Base-by-base conservation (phyloP, 2,888 invertebrate genomes). In the Lathronympha strigana region DNA sequence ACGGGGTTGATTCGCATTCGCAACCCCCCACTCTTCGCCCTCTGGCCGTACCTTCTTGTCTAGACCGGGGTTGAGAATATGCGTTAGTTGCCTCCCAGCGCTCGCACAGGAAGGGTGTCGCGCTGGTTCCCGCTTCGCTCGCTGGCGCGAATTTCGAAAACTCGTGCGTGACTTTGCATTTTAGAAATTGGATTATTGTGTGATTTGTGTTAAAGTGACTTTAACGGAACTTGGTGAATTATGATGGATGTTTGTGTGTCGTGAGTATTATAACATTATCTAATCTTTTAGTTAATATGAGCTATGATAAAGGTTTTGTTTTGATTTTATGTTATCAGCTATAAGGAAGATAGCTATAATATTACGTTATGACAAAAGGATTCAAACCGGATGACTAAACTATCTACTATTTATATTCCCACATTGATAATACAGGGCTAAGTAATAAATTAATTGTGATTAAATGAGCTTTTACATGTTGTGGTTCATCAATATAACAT, bases 71-170 rank as follows among this genome's bases (percentile, higher is more conserved):
- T 71, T 73, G 80, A 79, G 38, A 15, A 79, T 79, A 79, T 61
- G 63, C 72, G 76, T 79, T 78, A 91, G 91, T 90, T 80, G 79
- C 72, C 77, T 76, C 76, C 73, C 70, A 78, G 72, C 81, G 68
- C 69, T 76, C 72, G 80, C 8, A 49, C 68, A 77, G 77, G 77
- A 64, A 79, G 81, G 81, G 71, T 78, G 86, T 82, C n/a, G 60
- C 21, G 61, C 72, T 63, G 67, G 67, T 51, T 71, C 47, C 23
- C 13, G 36, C 15, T 53, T 15, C 9, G 53, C 43, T 23, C 55
- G 68, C 70, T 78, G 82, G 84, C 88, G 90, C 85, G 84, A 87
- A 86, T 80, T 88, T 88, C 76, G 72, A 86, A 88, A 73, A 23
- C 8, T 51, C 64, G 61, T 67, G 69, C 67, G 72, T 74, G 72